Conservation (phyloP, 2,113 vertebrate species). For the Sylvilagus bachmani region DNA sequence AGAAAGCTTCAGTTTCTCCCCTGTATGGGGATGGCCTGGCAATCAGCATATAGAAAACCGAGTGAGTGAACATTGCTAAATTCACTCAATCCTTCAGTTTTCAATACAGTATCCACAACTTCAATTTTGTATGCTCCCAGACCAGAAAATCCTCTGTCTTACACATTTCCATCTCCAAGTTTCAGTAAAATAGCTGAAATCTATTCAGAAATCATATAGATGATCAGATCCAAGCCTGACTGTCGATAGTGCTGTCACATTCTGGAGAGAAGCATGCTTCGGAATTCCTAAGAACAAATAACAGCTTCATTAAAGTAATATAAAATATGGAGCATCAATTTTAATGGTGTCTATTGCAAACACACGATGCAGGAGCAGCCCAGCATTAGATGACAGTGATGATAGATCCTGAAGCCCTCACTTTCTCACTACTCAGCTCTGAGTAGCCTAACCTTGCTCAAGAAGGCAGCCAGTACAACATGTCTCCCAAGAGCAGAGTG, state of each 20-base stretch:
- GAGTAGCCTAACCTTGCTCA: neutral
- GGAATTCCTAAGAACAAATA: neutral
- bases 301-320: conserved; percentile 38
- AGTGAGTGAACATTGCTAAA: neutral
- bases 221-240: neutral
- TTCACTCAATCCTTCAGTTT: neutral
- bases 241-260: neutral
- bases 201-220: neutral
- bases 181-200: conserved; percentile 1
- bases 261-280: neutral
- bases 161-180: neutral
- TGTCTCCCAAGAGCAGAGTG: neutral
- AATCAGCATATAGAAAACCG: neutral
- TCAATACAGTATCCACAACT: neutral
- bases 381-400: neutral
- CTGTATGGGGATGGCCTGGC: neutral
- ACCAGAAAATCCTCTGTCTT: neutral
- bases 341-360: neutral
- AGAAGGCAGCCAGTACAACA: neutral
- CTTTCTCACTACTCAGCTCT: neutral
- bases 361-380: neutral
- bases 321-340: neutral
- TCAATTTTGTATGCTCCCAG: neutral
- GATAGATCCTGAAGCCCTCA: neutral
- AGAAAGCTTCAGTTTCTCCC: conserved; percentile 6